Conservation (phyloP, 2,888 invertebrate species). For the Antheraea yamamai region DNA sequence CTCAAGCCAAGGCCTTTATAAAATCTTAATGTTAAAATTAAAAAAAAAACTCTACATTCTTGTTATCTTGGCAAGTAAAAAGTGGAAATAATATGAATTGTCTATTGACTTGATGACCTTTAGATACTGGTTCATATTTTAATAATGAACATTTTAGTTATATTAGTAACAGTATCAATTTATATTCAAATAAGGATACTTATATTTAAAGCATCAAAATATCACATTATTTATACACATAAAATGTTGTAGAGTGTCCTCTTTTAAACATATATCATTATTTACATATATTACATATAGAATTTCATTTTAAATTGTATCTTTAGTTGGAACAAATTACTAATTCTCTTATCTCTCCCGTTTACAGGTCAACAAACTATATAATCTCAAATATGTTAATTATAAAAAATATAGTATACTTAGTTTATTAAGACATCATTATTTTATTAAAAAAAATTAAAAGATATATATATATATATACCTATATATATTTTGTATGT, state of each 20-base stretch:
- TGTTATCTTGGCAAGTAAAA: background rate
- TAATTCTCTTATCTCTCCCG: background rate
- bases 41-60: background rate
- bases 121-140: background rate
- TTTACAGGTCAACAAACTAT: background rate
- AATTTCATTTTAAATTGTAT: background rate
- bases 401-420: background rate
- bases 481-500: too few relatives aligned
- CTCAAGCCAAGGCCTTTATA: background rate
- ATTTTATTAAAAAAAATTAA: background rate
- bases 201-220: background rate
- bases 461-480: too few relatives aligned
- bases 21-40: background rate
- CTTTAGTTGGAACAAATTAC: background rate
- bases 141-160: background rate
- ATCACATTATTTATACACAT: background rate
- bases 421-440: background rate
- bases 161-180: background rate
- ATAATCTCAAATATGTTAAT: background rate
- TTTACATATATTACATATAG: too few relatives aligned
- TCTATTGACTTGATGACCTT: conserved; percentile 13
- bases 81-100: conserved; percentile 17
- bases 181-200: background rate
- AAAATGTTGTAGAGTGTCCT: background rate
- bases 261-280: background rate